These are phyloP conservation scores for Cremastinae sp. DNA, from an alignment of 2,888 invertebrate genomes.

Conservation along the genomic window DNA sequence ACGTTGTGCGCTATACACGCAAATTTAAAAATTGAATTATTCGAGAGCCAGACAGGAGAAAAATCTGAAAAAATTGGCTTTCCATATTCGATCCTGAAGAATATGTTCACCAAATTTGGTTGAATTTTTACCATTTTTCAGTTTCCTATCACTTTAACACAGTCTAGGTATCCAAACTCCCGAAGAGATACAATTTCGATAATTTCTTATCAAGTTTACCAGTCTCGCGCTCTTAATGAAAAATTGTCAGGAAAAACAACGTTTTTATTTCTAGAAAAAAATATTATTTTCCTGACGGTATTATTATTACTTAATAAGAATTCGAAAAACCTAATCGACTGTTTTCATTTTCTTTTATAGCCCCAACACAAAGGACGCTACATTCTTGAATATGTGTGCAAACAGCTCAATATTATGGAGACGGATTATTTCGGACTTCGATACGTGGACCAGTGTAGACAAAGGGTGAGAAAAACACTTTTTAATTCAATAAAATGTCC, in stretches of 20 bases:
- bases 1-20: too few relatives aligned
- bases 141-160: too few relatives aligned
- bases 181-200: slow-evolving; percentile 40
- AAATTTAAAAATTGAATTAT: too few relatives aligned
- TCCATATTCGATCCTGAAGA: too few relatives aligned
- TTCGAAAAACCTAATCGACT: not conserved
- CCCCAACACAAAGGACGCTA: slow-evolving; percentile 94
- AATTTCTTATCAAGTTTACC: slow-evolving; percentile 30
- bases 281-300: too few relatives aligned
- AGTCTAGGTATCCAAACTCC: not conserved
- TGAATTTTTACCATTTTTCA: too few relatives aligned
- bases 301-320: too few relatives aligned
- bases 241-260: too few relatives aligned
- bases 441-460: slow-evolving; percentile 93
- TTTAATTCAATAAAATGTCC: not conserved
- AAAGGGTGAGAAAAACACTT: slow-evolving; percentile 86
- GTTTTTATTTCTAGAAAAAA: too few relatives aligned
- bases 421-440: slow-evolving; percentile 97
- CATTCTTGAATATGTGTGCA: slow-evolving; percentile 94
- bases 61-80: too few relatives aligned
- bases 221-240: not conserved
- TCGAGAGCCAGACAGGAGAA: too few relatives aligned
- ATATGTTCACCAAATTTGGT: too few relatives aligned
- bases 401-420: slow-evolving; percentile 93
- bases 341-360: slow-evolving; percentile 81